Percentiles rank a stretch among this genome's conserved stretches.
Conservation (phyloP, 2,888 invertebrate species). For the Terebella lapidaria region DNA sequence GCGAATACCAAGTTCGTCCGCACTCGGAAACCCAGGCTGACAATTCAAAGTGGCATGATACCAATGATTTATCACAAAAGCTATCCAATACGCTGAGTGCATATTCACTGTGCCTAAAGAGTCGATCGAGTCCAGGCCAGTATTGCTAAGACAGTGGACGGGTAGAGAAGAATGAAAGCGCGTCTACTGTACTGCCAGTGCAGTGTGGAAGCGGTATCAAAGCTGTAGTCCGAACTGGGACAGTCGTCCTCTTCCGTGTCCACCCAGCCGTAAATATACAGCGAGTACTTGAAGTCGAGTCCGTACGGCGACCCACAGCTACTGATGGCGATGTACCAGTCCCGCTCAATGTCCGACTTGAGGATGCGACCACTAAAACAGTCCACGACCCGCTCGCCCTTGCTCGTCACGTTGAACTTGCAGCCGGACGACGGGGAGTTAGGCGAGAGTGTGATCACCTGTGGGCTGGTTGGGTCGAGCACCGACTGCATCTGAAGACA, state of each 20-base stretch:
- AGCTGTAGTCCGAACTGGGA: too few relatives aligned
- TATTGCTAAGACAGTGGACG: too few relatives aligned
- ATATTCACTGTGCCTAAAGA: too few relatives aligned
- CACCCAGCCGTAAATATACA: constrained; percentile 17
- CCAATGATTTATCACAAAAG: too few relatives aligned
- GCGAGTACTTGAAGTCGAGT: constrained; percentile 17
- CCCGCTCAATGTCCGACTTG: constrained; percentile 14
- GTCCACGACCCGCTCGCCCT: constrained; percentile 5
- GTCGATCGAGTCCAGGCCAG: too few relatives aligned
- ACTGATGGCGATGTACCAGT: constrained; percentile 23
- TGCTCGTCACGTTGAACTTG: not conserved
- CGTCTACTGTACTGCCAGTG: too few relatives aligned
- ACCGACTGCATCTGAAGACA: constrained; percentile 22
- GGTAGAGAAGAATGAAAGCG: too few relatives aligned
- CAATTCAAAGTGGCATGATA: too few relatives aligned
- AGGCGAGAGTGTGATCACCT: constrained; percentile 24
- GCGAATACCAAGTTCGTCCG: too few relatives aligned
- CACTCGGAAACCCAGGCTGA: too few relatives aligned
- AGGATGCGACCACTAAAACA: constrained; percentile 20
- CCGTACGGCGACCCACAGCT: constrained; percentile 24
- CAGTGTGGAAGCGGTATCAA: too few relatives aligned
- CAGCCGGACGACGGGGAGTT: constrained; percentile 16
- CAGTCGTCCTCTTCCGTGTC: not conserved
- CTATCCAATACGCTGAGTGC: too few relatives aligned
- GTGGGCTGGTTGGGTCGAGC: constrained; percentile 19